Evolutionary conservation across 2,113 vertebrate genomes (phyloP), one percentile per base, ranked within the genome.

Genomic region (Xenopus tropicalis): DNA sequence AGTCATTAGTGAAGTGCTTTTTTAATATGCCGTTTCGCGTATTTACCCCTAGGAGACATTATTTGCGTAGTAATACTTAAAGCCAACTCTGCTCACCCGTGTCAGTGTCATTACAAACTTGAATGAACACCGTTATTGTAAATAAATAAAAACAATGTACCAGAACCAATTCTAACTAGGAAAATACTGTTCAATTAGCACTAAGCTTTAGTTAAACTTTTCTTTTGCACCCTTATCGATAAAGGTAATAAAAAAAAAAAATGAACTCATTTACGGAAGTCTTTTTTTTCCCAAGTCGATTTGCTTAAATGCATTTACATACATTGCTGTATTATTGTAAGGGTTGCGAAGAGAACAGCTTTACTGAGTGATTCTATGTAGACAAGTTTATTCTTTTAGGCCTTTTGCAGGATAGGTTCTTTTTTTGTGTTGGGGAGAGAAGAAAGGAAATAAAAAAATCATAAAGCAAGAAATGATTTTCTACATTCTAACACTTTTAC

Each of bases 141-240:
- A 89, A 89, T 89, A 92, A 91, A 90, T 89, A 91, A 91, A 91
- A 91, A 92, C 89, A 91, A 91, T 87, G 84, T 85, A 90, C 86
- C 89, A 90, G 87, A 92, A 92, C 89, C 81, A 81, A 85, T 88
- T 91, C 89, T 89, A 88, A 88, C 85, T 86, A 87, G 87, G 85
- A 82, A 91, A 90, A 91, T 88, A 81, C 70, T 52, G 51, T 89
- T 84, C 85, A 85, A 83, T 90, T 88, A 86, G 80, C 85, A 81
- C 80, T 79, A 83, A 87, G 84, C 83, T 84, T 85, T 81, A 82
- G 78, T 82, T 80, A 89, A 89, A 84, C 81, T 83, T 86, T 89
- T 86, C 81, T 78, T 85, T 88, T 71, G 80, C 81, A 79, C 84
- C 68, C 83, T 82, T 80, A 83, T 83, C 85, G 85, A 89, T 87